Evolutionary conservation across 2,888 invertebrate genomes (phyloP), one percentile per base, ranked within the genome.

Genomic region (Scaptomyza tumidula): DNA sequence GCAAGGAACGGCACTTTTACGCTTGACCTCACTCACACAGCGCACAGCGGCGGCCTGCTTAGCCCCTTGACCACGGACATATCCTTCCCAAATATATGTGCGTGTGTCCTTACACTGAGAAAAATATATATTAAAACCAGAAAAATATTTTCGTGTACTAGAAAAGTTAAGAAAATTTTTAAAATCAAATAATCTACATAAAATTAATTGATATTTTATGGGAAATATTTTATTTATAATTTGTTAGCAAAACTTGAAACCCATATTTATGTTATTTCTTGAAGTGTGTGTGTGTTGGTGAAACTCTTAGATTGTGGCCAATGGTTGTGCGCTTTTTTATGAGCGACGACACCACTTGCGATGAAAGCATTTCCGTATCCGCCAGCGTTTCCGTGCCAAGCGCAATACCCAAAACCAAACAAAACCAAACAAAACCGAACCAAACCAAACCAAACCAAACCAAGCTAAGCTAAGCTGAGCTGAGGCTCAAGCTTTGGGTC

Each of bases 291-390:
- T 19, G 27, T 43, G 43, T 60, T 24, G 19, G 27, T 16, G 7
- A 19, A 39, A 48, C 71, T 65, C 73, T 71, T 67, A 62, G 52
- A 56, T 49, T 56, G 57, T 49, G 55, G 27, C 55, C 72, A 65
- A 56, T 58, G 68, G 60, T 39, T 69, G 70, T 80, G 70, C 78
- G 70, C 67, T 67, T 80, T 83, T 80, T 86, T 85, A 86, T 83
- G 86, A 86, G 74, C 85, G 74, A 72, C 82, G 84, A 80, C 87
- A 85, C 78, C 89, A 86, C 84, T 89, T 81, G 87, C 83, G 83
- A 88, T 89, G 90, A 89, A 89, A 88, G 88, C 86, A 83, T 82
- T 86, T 86, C 88, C 87, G 86, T 53, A 81, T 85, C 88, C 88
- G 88, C 71, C 70, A 61, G 54, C 66, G 63, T 66, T 86, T 78